Evolutionary conservation across 2,797 vertebrate genomes (phyloP), one percentile per base, ranked within the genome.

Genomic region (Etheostoma perlongum): DNA sequence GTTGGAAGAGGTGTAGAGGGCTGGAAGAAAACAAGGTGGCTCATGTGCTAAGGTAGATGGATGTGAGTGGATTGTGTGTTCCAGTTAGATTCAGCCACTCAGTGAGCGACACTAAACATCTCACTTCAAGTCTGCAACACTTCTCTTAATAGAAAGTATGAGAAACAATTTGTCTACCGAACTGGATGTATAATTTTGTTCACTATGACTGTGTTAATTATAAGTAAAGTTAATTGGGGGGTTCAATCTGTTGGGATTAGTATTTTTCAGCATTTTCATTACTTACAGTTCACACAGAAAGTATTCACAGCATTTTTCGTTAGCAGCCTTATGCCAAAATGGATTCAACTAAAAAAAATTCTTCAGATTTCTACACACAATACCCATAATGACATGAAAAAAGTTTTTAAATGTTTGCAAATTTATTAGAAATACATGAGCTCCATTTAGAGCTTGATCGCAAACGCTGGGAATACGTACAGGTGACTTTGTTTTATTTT

Each of bases 161-260:
- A 21, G 14, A n/a, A 70, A 49, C 6, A 25, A 42, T 25, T 21
- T 30, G 18, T 67, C 8, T 15, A 47, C 36, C 0, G 10, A 40
- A 11, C n/a, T 1, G 18, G 49, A 23, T 40, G 63, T 49, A 67
- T 58, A 27, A 5, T 46, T 30, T 30, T 8, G 27, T 66, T 47
- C 9, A 78, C 51, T 67, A 13, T 71, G 11, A 14, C 53, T 19
- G 19, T 23, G 11, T 51, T 68, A 11, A n/a, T 57, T 74, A 58
- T 0, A 52, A 8, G 15, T 30, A 40, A 40, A 40, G 42, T 66
- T 46, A 44, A 33, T 48, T n/a, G 4, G 3, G 36, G 36, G 10
- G 36, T 40, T 40, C 36, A 40, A 16, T n/a, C 5, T 15, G 5
- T 74, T 2, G 6, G 6, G 49, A 3, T 33, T 4, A 14, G 13